Conservation (phyloP, 2,113 vertebrate genomes). For the Ammodytes dubius region DNA sequence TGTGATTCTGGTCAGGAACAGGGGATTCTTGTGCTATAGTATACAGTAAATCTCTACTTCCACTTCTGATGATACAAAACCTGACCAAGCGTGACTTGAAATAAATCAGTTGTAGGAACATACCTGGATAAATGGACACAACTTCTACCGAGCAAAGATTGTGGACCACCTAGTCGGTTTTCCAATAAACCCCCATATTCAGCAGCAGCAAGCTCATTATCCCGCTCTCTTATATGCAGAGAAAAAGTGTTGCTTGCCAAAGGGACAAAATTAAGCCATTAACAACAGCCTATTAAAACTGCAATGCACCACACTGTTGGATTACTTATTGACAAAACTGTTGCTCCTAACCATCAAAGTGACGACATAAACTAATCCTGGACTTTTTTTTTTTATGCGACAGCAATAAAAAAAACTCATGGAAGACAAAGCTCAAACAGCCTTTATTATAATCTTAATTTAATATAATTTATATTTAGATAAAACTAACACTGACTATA, state of each 20-base stretch:
- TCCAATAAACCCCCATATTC: constrained; percentile 30
- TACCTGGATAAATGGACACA: neutral
- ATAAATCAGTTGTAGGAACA: neutral
- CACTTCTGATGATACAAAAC: neutral
- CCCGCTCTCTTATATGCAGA: constrained; percentile 4
- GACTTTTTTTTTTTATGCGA: neutral
- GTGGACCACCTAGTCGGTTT: neutral
- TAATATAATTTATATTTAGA: constrained; percentile 79
- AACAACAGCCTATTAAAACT: constrained; percentile 44
- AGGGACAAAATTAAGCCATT: constrained; percentile 45
- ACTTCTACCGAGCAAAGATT: neutral
- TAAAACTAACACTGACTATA: constrained; percentile 73
- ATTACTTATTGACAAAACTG: constrained; percentile 45
- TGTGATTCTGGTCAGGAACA: neutral
- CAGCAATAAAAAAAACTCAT: constrained; percentile 62
- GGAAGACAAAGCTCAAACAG: constrained; percentile 54
- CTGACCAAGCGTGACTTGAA: neutral
- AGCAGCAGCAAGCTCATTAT: constrained; percentile 22
- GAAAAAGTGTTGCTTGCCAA: constrained; percentile 27
- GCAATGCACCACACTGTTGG: neutral
- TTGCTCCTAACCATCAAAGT: neutral
- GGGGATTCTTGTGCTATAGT: neutral
- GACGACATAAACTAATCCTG: neutral
- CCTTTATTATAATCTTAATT: constrained; percentile 75
- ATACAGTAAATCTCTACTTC: neutral